A percentile compares a stretch with the other conserved stretches of the same genome.
phyloP scores from a whole-genome alignment of 1,140 invertebrate genomes.

The Dinothrombium tinctorium region DNA sequence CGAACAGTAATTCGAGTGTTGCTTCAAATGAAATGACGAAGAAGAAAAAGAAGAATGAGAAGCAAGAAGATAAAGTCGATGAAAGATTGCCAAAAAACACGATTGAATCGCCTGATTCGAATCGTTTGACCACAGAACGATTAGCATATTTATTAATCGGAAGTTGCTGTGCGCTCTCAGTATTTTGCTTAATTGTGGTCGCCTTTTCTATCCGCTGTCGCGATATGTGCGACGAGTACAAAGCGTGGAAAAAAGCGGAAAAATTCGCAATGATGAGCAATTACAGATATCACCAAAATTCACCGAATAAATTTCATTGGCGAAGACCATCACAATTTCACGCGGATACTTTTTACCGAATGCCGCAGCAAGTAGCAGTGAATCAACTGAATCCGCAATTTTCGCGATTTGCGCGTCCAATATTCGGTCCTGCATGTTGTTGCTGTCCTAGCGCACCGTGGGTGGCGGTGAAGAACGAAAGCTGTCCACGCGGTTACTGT shows the following conservation, averaged over 20 bases:
- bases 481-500: slow-evolving; percentile 11
- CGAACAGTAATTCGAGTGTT: no score
- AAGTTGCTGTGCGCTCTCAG: slow-evolving; percentile 18
- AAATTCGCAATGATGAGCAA: slow-evolving; percentile 8
- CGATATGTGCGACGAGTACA: slow-evolving; percentile 13
- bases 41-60: no score
- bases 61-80: no score
- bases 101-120: no score
- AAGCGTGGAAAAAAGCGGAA: slow-evolving; percentile 11
- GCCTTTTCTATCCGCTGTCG: slow-evolving; percentile 17
- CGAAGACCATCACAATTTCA: not conserved
- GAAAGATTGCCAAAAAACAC: no score
- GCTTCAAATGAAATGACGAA: no score
- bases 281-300: slow-evolving; percentile 1
- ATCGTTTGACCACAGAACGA: slow-evolving; percentile 17
- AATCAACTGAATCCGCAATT: not conserved
- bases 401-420: not conserved
- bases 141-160: slow-evolving; percentile 20
- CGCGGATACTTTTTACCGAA: not conserved
- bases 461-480: not conserved
- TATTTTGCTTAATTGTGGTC: slow-evolving; percentile 19
- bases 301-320: not conserved
- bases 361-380: not conserved
- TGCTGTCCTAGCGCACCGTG: slow-evolving; percentile 4
- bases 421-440: slow-evolving; percentile 9